These are phyloP conservation scores for Cassiopea xamachana DNA, from an alignment of 30 jellyfish, hydroid and myxozoan genomes.

Conservation along the genomic window DNA sequence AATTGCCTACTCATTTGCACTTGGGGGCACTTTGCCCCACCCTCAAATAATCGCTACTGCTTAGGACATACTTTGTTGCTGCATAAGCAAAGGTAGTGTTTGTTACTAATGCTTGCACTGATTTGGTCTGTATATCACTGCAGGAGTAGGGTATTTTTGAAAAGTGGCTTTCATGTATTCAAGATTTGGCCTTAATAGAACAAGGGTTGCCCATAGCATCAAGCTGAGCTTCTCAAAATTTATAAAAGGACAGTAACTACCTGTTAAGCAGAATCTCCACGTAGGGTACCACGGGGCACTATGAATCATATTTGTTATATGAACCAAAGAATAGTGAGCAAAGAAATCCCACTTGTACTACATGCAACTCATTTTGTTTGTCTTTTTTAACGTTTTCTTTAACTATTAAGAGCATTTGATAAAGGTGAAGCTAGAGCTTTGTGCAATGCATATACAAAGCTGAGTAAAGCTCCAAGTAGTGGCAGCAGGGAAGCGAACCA, in stretches of 20 bases:
- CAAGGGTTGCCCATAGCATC: not conserved
- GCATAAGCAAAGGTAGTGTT: not conserved
- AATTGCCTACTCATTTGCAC: no score
- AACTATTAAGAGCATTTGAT: conserved; percentile 25
- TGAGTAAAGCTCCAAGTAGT: conserved; percentile 26
- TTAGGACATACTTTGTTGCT: not conserved
- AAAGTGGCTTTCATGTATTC: not conserved
- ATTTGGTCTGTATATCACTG: not conserved
- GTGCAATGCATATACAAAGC: conserved; percentile 25
- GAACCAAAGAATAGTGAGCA: not conserved
- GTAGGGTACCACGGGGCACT: not conserved
- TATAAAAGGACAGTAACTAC: not conserved
- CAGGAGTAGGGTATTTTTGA: not conserved
- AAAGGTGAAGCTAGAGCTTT: conserved; percentile 10
- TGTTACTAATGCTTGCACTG: not conserved
- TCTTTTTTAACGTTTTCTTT: not conserved
- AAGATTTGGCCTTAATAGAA: not conserved
- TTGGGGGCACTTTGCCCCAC: no score
- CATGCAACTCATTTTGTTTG: not conserved
- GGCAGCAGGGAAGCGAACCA: conserved; percentile 33
- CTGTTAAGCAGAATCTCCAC: not conserved
- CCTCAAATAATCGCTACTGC: no score
- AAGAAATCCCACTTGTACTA: not conserved
- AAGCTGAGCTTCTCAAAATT: not conserved
- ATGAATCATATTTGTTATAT: no score